Conservation (phyloP, 2,113 vertebrate species). For the Gnathonemus longibarbis region DNA sequence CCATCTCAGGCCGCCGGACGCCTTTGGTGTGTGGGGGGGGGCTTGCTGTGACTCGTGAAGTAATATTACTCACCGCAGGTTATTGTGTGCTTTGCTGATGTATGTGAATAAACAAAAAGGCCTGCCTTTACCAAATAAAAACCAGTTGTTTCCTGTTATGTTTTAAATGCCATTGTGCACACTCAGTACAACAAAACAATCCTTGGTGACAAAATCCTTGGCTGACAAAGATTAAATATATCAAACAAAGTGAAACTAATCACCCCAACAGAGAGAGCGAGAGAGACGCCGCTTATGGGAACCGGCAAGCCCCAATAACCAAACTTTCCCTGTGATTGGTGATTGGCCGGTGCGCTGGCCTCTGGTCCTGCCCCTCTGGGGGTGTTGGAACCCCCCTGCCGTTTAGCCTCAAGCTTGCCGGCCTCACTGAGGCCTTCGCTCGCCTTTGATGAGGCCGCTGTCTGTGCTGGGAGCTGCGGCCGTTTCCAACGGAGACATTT, state of each 20-base stretch:
- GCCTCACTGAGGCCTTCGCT: not conserved
- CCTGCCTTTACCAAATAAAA: not conserved
- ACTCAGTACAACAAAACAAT: not conserved
- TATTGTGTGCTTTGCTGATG: not conserved
- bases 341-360: not conserved
- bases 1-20: not conserved
- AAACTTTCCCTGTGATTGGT: not conserved
- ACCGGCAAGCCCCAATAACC: not conserved
- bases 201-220: not conserved
- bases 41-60: not conserved
- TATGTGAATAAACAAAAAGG: not conserved
- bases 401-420: not conserved
- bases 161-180: not conserved
- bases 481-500: constrained; percentile 13
- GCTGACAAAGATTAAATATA: not conserved
- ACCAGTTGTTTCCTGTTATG: not conserved
- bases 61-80: not conserved
- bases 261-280: not conserved
- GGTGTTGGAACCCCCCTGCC: not conserved
- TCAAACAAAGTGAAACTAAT: not conserved
- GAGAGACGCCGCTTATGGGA: not conserved
- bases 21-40: not conserved
- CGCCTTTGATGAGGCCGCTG: not conserved
- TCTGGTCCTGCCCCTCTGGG: not conserved
- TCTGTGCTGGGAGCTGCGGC: not conserved